phyloP scores from a whole-genome alignment of 2,888 invertebrate species.

The Antheraea yamamai region DNA sequence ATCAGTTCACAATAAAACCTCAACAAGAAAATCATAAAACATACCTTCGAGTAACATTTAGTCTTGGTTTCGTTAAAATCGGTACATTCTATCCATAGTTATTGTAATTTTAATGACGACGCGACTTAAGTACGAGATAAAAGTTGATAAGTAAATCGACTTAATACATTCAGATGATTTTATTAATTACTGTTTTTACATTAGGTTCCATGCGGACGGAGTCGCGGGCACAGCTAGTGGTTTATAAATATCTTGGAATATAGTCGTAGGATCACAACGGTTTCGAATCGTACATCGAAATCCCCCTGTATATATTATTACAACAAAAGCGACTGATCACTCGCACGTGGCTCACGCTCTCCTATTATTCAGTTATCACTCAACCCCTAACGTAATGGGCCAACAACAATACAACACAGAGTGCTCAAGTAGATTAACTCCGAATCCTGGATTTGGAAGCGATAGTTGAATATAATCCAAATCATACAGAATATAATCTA shows the following conservation, averaged over 20 bases:
- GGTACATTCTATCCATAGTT: too few species aligned
- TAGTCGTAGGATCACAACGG: not conserved
- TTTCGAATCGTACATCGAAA: not conserved
- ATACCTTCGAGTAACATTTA: too few species aligned
- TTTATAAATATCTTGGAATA: not conserved
- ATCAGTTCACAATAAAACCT: too few species aligned
- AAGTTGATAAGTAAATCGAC: too few species aligned
- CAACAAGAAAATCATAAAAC: too few species aligned
- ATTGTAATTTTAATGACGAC: too few species aligned
- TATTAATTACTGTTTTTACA: too few species aligned
- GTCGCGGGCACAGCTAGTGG: too few species aligned
- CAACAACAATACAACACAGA: constrained; percentile 7
- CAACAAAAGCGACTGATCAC: constrained; percentile 8
- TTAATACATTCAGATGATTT: too few species aligned
- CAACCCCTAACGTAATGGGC: not conserved
- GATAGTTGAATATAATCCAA: not conserved
- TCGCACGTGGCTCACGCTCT: constrained; percentile 4
- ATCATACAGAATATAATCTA: not conserved
- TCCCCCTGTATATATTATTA: not conserved
- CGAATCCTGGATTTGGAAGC: constrained; percentile 8
- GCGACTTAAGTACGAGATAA: too few species aligned
- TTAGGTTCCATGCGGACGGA: too few species aligned
- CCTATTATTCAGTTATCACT: not conserved
- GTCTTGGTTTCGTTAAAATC: too few species aligned
- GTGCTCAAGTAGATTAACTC: constrained; percentile 12